Evolutionary conservation across 2,113 vertebrate species (phyloP).

Genomic region (Hymenochirus boettgeri): DNA sequence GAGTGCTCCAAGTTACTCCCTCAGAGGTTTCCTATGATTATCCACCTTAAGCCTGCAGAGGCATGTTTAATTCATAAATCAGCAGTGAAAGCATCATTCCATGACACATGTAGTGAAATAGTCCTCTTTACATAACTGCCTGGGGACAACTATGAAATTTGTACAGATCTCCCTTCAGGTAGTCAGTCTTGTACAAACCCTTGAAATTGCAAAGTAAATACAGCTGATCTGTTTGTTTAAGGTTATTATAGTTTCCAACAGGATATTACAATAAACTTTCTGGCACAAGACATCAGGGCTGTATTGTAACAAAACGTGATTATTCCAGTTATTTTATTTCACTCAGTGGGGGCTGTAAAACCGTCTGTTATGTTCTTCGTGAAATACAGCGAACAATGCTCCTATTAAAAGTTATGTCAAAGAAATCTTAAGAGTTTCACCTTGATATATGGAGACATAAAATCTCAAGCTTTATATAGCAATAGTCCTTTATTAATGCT

Average conservation of each 20-base stretch:
- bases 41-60: constrained; percentile 47
- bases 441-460: constrained; percentile 56
- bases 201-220: constrained; percentile 68
- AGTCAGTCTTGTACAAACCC: constrained; percentile 65
- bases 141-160: constrained; percentile 62
- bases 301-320: constrained; percentile 45
- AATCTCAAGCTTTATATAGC: constrained; percentile 56
- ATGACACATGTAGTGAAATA: constrained; percentile 52
- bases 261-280: constrained; percentile 63
- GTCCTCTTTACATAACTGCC: constrained; percentile 57
- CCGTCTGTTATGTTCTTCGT: constrained; percentile 45
- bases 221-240: constrained; percentile 69
- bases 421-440: constrained; percentile 51
- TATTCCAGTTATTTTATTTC: constrained; percentile 46
- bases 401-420: constrained; percentile 56
- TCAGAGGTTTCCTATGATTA: constrained; percentile 51
- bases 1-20: constrained; percentile 42
- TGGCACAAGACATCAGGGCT: constrained; percentile 53
- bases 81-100: constrained; percentile 55
- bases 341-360: constrained; percentile 47
- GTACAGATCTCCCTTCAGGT: constrained; percentile 60
- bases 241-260: constrained; percentile 61
- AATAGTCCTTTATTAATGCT: constrained; percentile 52
- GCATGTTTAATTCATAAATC: constrained; percentile 60
- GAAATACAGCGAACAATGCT: constrained; percentile 39